phyloP scores from a whole-genome alignment of 2,113 vertebrate genomes.

The Mus musculus region GRCm39 chr19:23991001-23991500 shows the following conservation, averaged over 20 bases:
- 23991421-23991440: background rate
- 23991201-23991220: background rate
- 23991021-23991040: background rate
- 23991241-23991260: constrained; percentile 8
- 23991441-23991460: background rate
- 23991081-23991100: background rate
- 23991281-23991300: background rate
- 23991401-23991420: background rate
- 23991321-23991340: background rate
- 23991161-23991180: background rate
- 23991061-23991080: background rate
- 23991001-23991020: background rate
- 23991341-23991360: background rate
- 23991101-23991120: background rate
- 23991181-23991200: background rate
- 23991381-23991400: background rate
- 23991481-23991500: background rate
- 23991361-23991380: background rate
- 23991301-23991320: background rate
- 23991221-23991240: background rate
- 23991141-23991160: background rate
- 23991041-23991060: constrained; percentile 25
- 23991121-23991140: background rate
- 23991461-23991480: background rate
- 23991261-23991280: background rate